Conservation (phyloP, 2,888 invertebrate species). For the Eutolmus rufibarbis region DNA sequence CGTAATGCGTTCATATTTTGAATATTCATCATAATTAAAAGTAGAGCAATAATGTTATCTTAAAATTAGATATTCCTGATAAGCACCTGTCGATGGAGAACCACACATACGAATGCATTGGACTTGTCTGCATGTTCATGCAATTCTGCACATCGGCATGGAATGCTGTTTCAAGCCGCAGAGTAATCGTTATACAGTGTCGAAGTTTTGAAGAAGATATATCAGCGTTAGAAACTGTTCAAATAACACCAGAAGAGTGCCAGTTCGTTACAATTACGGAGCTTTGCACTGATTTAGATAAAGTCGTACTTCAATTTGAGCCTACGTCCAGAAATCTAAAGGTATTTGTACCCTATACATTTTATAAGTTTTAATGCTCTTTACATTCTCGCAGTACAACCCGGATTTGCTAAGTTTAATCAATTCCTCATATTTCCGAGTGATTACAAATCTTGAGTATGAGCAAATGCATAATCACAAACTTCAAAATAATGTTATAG, state of each 20-base stretch:
- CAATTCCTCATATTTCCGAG: conserved; percentile 50
- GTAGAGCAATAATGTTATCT: not conserved
- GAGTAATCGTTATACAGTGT: conserved; percentile 54
- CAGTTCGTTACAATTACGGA: conserved; percentile 57
- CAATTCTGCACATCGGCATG: conserved; percentile 55
- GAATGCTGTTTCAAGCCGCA: conserved; percentile 57
- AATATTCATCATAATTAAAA: not conserved
- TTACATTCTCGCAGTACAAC: conserved; percentile 50
- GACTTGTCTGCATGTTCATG: conserved; percentile 53
- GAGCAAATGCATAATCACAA: conserved; percentile 51
- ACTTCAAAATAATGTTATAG: conserved; percentile 51
- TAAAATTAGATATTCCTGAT: conserved; percentile 43
- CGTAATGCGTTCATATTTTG: not conserved
- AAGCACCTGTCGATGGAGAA: conserved; percentile 56
- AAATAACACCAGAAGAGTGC: conserved; percentile 55
- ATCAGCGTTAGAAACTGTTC: conserved; percentile 51
- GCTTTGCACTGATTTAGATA: conserved; percentile 52
- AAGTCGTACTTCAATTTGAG: conserved; percentile 52
- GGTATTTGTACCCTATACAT: conserved; percentile 47
- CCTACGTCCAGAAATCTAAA: conserved; percentile 57
- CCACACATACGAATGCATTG: conserved; percentile 57
- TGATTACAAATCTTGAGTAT: conserved; percentile 48
- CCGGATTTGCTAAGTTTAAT: conserved; percentile 57
- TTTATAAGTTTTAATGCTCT: not conserved
- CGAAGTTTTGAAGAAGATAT: conserved; percentile 51